phyloP scores from a whole-genome alignment of 2,797 vertebrate genomes.

The Premnoplex brunnescens region DNA sequence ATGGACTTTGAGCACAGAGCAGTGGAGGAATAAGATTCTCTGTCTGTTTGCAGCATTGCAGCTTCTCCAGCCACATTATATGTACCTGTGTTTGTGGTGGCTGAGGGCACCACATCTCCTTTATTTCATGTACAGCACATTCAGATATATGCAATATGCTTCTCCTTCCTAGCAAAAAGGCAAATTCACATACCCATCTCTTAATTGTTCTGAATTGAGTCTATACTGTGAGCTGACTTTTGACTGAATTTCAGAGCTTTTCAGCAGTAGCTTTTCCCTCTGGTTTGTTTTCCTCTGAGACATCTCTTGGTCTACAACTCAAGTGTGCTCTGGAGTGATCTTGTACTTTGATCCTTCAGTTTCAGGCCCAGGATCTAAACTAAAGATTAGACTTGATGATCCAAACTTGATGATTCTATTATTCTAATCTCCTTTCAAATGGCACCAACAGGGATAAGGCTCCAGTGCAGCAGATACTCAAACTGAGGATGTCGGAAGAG shows the following conservation, averaged over 20 bases:
- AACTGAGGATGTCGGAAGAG: neutral
- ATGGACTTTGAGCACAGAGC: neutral
- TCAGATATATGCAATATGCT: neutral
- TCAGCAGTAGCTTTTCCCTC: neutral
- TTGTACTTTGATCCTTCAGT: neutral
- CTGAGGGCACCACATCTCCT: conserved; percentile 19
- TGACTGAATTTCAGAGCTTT: neutral
- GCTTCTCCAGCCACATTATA: neutral
- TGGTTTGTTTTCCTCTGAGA: neutral
- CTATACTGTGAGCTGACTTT: neutral
- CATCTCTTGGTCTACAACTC: neutral
- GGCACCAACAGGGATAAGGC: neutral
- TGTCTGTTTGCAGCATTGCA: neutral
- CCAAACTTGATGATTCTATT: fast-evolving
- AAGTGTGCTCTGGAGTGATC: fast-evolving
- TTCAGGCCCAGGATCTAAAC: neutral
- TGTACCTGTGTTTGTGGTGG: neutral
- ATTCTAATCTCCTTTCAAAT: neutral
- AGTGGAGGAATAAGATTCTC: neutral
- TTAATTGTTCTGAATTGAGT: neutral
- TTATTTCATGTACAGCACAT: neutral
- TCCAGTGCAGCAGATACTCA: fast-evolving
- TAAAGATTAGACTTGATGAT: neutral
- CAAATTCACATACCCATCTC: too few species aligned
- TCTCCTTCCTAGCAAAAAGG: neutral